Conservation (phyloP, 2,113 vertebrate genomes). For the Eulacestoma nigropectus region DNA sequence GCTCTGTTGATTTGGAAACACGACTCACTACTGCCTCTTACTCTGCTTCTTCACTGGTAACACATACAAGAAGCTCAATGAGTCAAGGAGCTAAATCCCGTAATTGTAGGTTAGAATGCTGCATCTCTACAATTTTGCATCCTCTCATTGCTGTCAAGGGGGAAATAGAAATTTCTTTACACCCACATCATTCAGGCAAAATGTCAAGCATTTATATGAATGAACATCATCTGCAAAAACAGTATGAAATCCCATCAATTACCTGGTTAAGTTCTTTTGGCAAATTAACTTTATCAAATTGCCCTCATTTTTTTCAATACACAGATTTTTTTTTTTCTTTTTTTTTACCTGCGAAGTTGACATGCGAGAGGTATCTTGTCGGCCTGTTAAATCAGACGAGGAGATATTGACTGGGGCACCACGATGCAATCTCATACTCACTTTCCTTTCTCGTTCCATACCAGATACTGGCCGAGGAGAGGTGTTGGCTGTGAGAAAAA, state of each 20-base stretch:
- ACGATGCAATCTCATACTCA: constrained; percentile 94
- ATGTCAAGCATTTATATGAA: neutral
- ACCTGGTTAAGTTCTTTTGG: neutral
- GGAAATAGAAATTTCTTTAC: neutral
- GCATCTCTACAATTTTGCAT: neutral
- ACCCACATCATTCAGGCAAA: neutral
- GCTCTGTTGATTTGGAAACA: neutral
- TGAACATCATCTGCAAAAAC: neutral
- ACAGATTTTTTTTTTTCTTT: neutral
- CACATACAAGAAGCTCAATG: neutral
- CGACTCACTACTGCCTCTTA: neutral
- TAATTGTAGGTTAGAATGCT: neutral
- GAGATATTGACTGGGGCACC: constrained; percentile 91
- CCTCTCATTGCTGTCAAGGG: neutral
- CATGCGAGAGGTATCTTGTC: constrained; percentile 94
- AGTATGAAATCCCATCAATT: neutral
- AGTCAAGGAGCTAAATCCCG: neutral
- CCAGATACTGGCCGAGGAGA: constrained; percentile 87
- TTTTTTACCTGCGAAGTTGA: constrained; percentile 92
- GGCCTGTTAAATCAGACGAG: constrained; percentile 89
- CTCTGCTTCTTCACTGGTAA: neutral
- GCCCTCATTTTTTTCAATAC: neutral
- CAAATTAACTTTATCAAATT: neutral
- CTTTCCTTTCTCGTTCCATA: constrained; percentile 91
- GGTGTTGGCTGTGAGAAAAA: constrained; percentile 78